Evolutionary conservation across 2,888 invertebrate genomes (phyloP), one percentile per base, ranked within the genome.

Genomic region (Tinea semifulvella): DNA sequence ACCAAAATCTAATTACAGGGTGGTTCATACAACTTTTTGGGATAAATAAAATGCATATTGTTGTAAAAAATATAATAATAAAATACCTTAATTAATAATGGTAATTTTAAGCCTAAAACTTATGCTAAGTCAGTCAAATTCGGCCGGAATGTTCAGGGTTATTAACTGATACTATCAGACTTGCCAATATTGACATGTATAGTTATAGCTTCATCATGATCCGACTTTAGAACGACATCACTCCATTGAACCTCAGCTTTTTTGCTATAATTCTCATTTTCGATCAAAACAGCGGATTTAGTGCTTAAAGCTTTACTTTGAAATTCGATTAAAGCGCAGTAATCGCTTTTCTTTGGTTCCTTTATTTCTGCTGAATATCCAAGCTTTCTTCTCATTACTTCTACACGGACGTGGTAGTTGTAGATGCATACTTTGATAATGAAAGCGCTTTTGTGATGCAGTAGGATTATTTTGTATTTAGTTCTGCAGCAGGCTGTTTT

Each of bases 361-460:
- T 68, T 61, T 50, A 76, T 77, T 35, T 77, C 76, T 1, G 79
- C 75, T 3, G 73, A 64, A 45, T 77, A 72, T 0, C 77, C 79
- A 0, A 81, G 61, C 46, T 74, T 76, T n/a, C 72, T 54, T 43
- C 77, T 65, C 75, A 77, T 79, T 0, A 80, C 73, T 56, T 80
- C 79, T 0, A 80, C 79, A 56, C 65, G 64, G 0, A 81, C 77
- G 49, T 77, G 75, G 48, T 80, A 81, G 49, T 81, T 80, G 57
- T 77, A 79, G 43, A 80, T 75, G 56, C 76, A 79, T 0, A 82
- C 75, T 66, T 81, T 79, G 55, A 82, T 76, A 27, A 80, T 69
- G 49, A 82, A 82, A 10, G 79, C 80, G 54, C 77, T 76, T 56
- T 79, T 79, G 49, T 79, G 71, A 47, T 77, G 68, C 0, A 82